Percentiles rank a stretch among this genome's conserved stretches.
These are phyloP conservation scores for Cataglyphis rosenhaueri DNA, from an alignment of 2,888 invertebrate genomes.

Conservation along the genomic window DNA sequence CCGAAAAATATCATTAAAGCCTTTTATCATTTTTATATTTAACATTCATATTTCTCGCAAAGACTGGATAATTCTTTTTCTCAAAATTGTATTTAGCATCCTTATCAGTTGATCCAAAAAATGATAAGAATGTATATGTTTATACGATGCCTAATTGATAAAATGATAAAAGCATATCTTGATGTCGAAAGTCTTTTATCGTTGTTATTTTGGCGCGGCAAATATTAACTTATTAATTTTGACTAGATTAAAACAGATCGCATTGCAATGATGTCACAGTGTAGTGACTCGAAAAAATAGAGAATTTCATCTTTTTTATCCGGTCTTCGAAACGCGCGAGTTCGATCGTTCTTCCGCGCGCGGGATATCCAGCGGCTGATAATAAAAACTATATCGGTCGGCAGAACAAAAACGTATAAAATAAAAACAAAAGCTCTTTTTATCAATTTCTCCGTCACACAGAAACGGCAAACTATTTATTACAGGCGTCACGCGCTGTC, in stretches of 20 bases:
- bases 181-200: background rate
- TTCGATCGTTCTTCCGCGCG: constrained; percentile 12
- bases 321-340: constrained; percentile 16
- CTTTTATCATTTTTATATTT: background rate
- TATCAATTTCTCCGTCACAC: constrained; percentile 50
- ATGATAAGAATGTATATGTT: constrained; percentile 21
- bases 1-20: background rate
- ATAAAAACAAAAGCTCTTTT: constrained; percentile 57
- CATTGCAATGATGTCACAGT: constrained; percentile 4
- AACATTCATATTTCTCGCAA: background rate
- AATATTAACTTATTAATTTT: constrained; percentile 27
- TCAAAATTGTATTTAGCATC: background rate
- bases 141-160: background rate
- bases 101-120: background rate
- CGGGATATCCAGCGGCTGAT: constrained; percentile 47
- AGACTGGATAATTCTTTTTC: constrained; percentile 12
- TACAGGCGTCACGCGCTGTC: constrained; percentile 8
- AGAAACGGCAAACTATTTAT: constrained; percentile 40
- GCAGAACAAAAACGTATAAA: constrained; percentile 18
- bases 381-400: constrained; percentile 43
- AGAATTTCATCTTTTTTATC: background rate
- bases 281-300: background rate
- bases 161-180: background rate
- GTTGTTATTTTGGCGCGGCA: constrained; percentile 8
- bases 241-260: constrained; percentile 27